phyloP scores from a whole-genome alignment of 2,113 vertebrate genomes.

The Datnioides undecimradiatus region DNA sequence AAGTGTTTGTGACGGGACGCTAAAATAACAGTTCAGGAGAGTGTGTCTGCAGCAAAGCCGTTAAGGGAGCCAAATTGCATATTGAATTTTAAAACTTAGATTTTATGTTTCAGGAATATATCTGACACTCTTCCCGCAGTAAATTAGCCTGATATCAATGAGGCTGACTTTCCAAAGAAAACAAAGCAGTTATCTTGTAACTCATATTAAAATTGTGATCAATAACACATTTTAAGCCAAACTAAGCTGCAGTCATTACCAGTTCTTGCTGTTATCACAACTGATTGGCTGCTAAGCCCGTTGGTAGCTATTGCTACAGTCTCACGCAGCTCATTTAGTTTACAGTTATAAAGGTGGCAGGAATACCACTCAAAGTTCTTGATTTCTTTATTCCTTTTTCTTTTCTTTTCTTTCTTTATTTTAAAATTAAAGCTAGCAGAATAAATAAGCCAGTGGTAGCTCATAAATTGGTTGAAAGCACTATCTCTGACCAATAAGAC shows the following conservation, averaged over 20 bases:
- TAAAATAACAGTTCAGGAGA: conserved; percentile 35
- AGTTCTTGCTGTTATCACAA: background rate
- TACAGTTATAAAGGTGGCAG: background rate
- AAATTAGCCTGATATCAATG: background rate
- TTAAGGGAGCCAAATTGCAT: conserved; percentile 32
- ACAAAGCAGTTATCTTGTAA: background rate
- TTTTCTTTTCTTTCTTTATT: no score
- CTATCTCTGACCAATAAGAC: no score
- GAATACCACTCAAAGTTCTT: background rate
- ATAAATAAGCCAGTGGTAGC: background rate
- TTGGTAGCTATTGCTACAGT: background rate
- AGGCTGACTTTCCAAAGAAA: background rate
- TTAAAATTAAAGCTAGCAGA: no score
- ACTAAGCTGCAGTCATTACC: background rate
- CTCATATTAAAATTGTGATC: conserved; percentile 6
- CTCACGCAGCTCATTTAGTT: background rate
- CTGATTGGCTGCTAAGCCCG: background rate
- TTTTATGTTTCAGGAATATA: conserved; percentile 26
- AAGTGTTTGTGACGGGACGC: conserved; percentile 55
- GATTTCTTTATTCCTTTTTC: no score
- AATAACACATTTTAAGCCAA: background rate
- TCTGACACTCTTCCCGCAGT: background rate
- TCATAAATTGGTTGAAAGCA: background rate
- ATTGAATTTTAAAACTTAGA: conserved; percentile 33
- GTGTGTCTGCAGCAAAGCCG: conserved; percentile 43